Base-by-base conservation (phyloP, 2,113 vertebrate species). In the Sander lucioperca region DNA sequence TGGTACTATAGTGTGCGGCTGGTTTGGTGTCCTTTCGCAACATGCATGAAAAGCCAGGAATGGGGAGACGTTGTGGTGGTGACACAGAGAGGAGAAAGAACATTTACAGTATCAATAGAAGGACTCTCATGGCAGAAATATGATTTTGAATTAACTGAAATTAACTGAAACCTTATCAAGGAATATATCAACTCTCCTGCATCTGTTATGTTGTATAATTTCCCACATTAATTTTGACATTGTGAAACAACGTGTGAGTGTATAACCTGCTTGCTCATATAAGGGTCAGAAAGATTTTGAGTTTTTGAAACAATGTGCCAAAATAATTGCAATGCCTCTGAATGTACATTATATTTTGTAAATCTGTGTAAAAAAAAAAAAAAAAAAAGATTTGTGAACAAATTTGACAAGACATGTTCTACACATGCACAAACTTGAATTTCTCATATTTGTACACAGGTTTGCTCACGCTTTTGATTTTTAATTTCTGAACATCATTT, bases 131-230 rank as follows among this genome's bases (percentile, higher is more conserved):
- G 19, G 2, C 25, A n/a, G 53, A 45, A 81, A 54, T 76, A 30
- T 47, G 0, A 65, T 74, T 80, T 65, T 65, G 13, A 77, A 47
- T 39, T 5, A 64, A 81, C 6, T 33, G 0, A 61, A 71, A 50
- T 50, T 0, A 47, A 47, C 3, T 53, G 45, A 62, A 36, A 25
- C 16, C 19, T 66, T 67, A 43, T 53, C n/a, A n/a, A 47, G 36
- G 9, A 33, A 36, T 43, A 15, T 43, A 30, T 36, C 27, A 27
- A 47, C 74, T 73, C 33, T 15, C 15, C 15, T 19, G 7, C 25
- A 30, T 50, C 33, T 68, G 21, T 59, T 71, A 27, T 65, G 67
- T 23, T 72, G 59, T 58, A 30, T 33, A 54, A 30, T 51, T 83
- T 27, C 15, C 48, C 18, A 51, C 25, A 63, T 64, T 14, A 64